These are phyloP conservation scores for Drosophila varians DNA, from an alignment of 1,140 invertebrate species.

Conservation along the genomic window DNA sequence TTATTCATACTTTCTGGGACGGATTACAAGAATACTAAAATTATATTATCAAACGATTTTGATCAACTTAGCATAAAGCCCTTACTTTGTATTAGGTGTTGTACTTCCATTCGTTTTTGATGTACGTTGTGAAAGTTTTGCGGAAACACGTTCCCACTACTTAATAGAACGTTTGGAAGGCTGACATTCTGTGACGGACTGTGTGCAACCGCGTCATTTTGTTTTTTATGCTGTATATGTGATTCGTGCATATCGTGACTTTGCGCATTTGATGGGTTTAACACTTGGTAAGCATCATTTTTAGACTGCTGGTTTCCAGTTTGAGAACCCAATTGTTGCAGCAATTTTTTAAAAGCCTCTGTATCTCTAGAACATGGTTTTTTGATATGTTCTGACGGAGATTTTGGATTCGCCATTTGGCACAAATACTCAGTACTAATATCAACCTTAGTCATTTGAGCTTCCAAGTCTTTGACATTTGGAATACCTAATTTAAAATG, in stretches of 20 bases:
- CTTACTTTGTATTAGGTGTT: conserved; percentile 61
- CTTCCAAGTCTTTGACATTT: conserved; percentile 69
- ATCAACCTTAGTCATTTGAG: conserved; percentile 68
- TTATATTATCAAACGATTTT: not conserved
- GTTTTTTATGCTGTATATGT: conserved; percentile 5
- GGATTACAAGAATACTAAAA: no score
- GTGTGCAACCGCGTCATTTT: conserved; percentile 3
- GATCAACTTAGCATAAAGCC: not conserved
- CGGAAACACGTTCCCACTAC: conserved; percentile 13
- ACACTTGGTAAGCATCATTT: conserved; percentile 12
- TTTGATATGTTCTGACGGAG: conserved; percentile 23
- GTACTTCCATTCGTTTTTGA: conserved; percentile 58
- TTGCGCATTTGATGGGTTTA: conserved; percentile 6
- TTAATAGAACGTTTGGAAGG: conserved; percentile 22
- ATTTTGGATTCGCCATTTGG: not conserved
- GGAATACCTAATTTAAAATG: conserved; percentile 48
- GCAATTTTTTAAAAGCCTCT: conserved; percentile 60
- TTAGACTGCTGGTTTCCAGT: conserved; percentile 5
- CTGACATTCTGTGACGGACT: not conserved
- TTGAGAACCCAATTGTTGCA: conserved; percentile 60
- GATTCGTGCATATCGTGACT: conserved; percentile 1
- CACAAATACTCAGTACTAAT: conserved; percentile 32
- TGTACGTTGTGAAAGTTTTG: no score
- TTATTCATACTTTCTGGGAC: no score
- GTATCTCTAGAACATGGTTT: conserved; percentile 54